phyloP scores from a whole-genome alignment of 2,797 vertebrate genomes.

The Sebastes paucispinis region DNA sequence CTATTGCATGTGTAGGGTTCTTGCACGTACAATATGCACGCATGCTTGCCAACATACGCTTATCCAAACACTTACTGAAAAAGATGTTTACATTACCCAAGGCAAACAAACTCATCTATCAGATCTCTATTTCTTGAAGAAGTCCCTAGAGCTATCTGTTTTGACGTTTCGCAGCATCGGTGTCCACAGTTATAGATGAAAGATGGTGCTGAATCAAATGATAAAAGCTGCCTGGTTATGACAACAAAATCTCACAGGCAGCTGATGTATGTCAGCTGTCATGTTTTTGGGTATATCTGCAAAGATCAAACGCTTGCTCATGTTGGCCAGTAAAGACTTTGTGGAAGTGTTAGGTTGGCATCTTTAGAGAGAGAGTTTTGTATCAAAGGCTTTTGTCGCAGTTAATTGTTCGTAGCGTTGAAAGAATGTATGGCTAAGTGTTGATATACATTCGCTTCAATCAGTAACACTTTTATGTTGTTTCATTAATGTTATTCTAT shows the following conservation, averaged over 20 bases:
- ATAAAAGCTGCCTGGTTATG: conserved; percentile 56
- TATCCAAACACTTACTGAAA: not conserved
- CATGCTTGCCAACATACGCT: not conserved
- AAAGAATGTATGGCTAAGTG: conserved; percentile 4
- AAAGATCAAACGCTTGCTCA: conserved; percentile 44
- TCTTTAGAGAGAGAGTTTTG: conserved; percentile 8
- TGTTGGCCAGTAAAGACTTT: conserved; percentile 35
- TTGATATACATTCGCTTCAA: conserved; percentile 19
- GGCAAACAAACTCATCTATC: conserved; percentile 44
- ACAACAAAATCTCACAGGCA: conserved; percentile 13
- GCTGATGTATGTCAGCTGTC: conserved; percentile 56
- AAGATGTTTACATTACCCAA: conserved; percentile 32
- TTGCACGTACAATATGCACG: not conserved
- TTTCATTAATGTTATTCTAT: conserved; percentile 8
- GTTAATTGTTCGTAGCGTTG: conserved; percentile 36
- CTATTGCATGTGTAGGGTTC: not conserved
- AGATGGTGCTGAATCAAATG: conserved; percentile 39
- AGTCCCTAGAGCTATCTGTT: conserved; percentile 51
- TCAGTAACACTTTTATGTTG: conserved; percentile 15
- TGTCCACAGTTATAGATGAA: conserved; percentile 56
- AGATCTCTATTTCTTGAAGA: conserved; percentile 21
- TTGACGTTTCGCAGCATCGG: conserved; percentile 36
- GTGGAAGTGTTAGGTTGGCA: conserved; percentile 12
- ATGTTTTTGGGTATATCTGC: conserved; percentile 49
- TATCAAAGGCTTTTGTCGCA: conserved; percentile 36